Conservation (phyloP, 1,140 invertebrate species). For the Fopius arisanus region DNA sequence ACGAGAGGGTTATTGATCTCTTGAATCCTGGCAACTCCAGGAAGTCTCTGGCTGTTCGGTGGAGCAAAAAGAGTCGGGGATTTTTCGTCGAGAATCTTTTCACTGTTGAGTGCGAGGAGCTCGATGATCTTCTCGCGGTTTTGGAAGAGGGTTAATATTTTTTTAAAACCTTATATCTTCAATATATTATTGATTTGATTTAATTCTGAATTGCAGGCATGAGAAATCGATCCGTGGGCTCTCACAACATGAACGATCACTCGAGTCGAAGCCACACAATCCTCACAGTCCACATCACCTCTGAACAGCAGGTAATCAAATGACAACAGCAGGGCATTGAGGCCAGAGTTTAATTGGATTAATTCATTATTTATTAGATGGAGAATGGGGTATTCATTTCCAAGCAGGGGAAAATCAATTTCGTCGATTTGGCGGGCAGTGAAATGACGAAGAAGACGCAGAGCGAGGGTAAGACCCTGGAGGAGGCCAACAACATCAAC, state of each 20-base stretch:
- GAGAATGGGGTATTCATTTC: constrained; percentile 85
- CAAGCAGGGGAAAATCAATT: constrained; percentile 91
- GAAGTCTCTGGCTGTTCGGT: constrained; percentile 86
- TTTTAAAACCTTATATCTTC: no score
- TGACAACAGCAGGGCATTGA: neutral
- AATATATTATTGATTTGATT: neutral
- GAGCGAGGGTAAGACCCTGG: constrained; percentile 87
- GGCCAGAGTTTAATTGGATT: neutral
- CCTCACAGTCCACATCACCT: constrained; percentile 85
- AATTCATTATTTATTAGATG: constrained; percentile 42
- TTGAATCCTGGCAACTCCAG: constrained; percentile 85
- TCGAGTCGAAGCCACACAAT: constrained; percentile 96
- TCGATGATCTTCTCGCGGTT: constrained; percentile 93
- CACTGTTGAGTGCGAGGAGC: constrained; percentile 90
- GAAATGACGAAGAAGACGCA: constrained; percentile 95
- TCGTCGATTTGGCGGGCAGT: constrained; percentile 93
- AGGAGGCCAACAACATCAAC: constrained; percentile 96
- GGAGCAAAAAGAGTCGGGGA: constrained; percentile 90
- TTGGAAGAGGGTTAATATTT: constrained; percentile 83
- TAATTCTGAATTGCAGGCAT: constrained; percentile 68
- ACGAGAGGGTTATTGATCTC: constrained; percentile 95
- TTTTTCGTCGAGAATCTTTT: constrained; percentile 97
- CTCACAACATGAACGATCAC: constrained; percentile 96
- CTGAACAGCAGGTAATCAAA: constrained; percentile 75
- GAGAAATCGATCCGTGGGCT: constrained; percentile 83